Evolutionary conservation across 2,888 invertebrate species (phyloP).

Genomic region (Caenorhabditis japonica): DNA sequence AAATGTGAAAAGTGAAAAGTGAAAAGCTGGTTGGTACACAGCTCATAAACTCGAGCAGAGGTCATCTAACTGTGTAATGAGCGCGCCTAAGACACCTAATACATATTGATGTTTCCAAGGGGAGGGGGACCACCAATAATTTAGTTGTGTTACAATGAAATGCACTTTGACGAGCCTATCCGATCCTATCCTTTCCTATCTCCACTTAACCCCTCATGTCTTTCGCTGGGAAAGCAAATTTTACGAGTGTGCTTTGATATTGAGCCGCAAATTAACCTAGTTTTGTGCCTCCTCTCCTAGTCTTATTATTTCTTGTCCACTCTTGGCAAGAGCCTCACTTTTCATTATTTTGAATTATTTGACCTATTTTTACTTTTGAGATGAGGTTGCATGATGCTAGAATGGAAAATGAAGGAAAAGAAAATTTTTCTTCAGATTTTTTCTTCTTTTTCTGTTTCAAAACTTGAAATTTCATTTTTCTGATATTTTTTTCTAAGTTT

Average conservation of each 20-base stretch:
- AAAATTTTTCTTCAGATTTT: too few relatives aligned
- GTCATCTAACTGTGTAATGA: slow-evolving; percentile 17
- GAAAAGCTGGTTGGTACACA: not conserved
- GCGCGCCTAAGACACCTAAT: slow-evolving; percentile 18
- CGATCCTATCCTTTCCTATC: slow-evolving; percentile 1
- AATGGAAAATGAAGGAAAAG: too few relatives aligned
- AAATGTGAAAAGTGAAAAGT: too few relatives aligned
- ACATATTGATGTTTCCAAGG: slow-evolving; percentile 19
- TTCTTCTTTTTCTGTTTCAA: too few relatives aligned
- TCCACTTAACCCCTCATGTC: slow-evolving; percentile 1
- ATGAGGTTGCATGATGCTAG: too few relatives aligned
- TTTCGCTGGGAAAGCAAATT: slow-evolving; percentile 4
- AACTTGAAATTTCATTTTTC: too few relatives aligned
- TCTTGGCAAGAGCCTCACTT: not conserved
- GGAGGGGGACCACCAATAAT: too few relatives aligned
- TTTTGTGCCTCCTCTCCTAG: too few relatives aligned
- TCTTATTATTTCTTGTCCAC: slow-evolving; percentile 33
- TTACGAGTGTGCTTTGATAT: slow-evolving; percentile 49
- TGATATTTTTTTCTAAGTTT: too few relatives aligned
- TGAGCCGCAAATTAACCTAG: slow-evolving; percentile 48
- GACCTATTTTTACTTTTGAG: too few relatives aligned
- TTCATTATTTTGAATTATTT: not conserved
- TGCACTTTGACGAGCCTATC: slow-evolving; percentile 6
- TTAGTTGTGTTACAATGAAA: slow-evolving; percentile 10
- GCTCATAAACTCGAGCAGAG: slow-evolving; percentile 32